These are phyloP conservation scores for Baccha elongata DNA, from an alignment of 2,888 invertebrate genomes.

Conservation along the genomic window DNA sequence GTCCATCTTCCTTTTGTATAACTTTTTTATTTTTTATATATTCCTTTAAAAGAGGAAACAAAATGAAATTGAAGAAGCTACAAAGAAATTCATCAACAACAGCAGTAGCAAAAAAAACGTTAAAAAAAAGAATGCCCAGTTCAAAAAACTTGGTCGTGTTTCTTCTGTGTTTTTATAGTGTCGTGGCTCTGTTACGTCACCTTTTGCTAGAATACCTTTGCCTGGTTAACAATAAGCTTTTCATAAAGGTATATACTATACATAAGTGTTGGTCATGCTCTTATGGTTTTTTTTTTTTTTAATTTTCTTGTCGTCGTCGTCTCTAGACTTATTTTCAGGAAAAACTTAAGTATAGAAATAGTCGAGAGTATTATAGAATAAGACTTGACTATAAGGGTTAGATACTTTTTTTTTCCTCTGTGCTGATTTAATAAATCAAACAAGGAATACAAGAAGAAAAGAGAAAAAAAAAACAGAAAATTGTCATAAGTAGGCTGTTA, in stretches of 20 bases:
- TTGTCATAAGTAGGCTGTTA: conserved; percentile 56
- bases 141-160: conserved; percentile 66
- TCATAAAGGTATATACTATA: conserved; percentile 29
- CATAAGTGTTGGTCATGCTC: conserved; percentile 68
- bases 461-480: conserved; percentile 21
- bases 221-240: conserved; percentile 44
- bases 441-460: neutral
- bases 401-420: conserved; percentile 48
- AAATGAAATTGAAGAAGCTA: conserved; percentile 44
- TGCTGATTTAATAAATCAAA: conserved; percentile 70
- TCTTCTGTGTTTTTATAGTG: conserved; percentile 32
- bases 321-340: conserved; percentile 21
- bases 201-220: conserved; percentile 24
- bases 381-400: conserved; percentile 6
- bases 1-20: conserved; percentile 33
- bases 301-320: conserved; percentile 50
- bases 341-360: conserved; percentile 16
- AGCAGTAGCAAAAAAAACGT: neutral
- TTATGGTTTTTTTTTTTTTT: conserved; percentile 45
- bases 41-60: conserved; percentile 41
- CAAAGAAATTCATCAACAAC: conserved; percentile 9
- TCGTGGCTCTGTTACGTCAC: conserved; percentile 64
- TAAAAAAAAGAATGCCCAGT: conserved; percentile 35
- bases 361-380: conserved; percentile 30
- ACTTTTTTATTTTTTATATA: conserved; percentile 4